Conservation (phyloP, 2,113 vertebrate genomes). For the Osmerus eperlanus region DNA sequence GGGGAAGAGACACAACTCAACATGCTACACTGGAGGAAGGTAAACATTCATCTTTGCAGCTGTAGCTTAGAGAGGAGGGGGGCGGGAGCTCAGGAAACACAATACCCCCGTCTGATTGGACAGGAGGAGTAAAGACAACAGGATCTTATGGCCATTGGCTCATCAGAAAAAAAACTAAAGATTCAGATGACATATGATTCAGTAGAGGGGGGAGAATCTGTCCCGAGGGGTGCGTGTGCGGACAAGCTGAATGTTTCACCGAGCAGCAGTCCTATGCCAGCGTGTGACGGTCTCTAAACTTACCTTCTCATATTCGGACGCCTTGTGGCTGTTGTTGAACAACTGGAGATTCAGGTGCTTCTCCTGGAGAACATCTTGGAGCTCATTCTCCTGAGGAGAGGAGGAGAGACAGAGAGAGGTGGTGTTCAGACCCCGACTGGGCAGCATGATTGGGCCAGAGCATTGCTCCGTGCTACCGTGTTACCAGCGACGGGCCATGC, state of each 20-base stretch:
- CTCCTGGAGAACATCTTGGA: conserved; percentile 76
- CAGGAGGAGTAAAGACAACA: conserved; percentile 25
- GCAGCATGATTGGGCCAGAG: conserved; percentile 31
- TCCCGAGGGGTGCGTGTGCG: too few species aligned
- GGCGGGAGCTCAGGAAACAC: not conserved
- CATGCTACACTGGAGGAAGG: not conserved
- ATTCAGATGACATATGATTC: not conserved
- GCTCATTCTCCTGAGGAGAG: conserved; percentile 77
- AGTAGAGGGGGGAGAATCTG: not conserved
- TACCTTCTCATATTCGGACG: conserved; percentile 81
- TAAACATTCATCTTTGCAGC: conserved; percentile 1
- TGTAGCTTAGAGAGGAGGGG: not conserved
- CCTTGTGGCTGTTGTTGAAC: conserved; percentile 67
- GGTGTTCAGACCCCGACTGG: conserved; percentile 4
- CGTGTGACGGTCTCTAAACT: conserved; percentile 12
- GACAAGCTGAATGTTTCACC: too few species aligned
- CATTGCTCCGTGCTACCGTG: conserved; percentile 30
- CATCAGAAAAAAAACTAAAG: conserved; percentile 20
- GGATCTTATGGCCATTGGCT: conserved; percentile 14
- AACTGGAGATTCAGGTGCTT: conserved; percentile 73
- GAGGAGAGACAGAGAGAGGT: conserved; percentile 9
- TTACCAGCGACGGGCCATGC: conserved; percentile 50
- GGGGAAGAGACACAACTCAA: not conserved
- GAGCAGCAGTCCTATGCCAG: not conserved
- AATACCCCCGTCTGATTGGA: conserved; percentile 19